Base-by-base conservation (phyloP, 2,797 vertebrate genomes). In the Chloroceryle inda region DNA sequence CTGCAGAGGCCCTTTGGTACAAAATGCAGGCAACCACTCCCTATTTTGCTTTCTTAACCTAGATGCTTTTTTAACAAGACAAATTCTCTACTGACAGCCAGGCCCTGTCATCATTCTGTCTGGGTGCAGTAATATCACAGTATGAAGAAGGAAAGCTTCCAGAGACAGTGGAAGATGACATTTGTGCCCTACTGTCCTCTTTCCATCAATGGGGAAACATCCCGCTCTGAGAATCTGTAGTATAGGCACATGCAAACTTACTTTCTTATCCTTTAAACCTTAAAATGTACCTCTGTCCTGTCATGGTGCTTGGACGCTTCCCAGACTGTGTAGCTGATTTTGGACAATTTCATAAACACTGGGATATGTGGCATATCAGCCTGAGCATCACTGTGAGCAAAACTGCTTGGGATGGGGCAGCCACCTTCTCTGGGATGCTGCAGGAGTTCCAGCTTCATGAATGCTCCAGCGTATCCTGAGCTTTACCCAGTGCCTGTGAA, bases 321-420 rank as follows among this genome's bases (percentile, higher is more conserved):
- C 40, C 61, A 37, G 49, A 10, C 20, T 53, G 31, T 35, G n/a
- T 27, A 44, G 40, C 64, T 66, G 56, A 83, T 72, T 59, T 83
- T 71, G 52, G 33, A 40, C 1, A 0, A 17, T 23, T 52, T 42
- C 24, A 0, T 16, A 8, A 35, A 16, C 27, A 11, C 18, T 24
- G n/a, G 42, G 17, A 27, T 82, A 18, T 69, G 26, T 49, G 47
- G 61, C 38, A 0, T 7, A 42, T 37, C 42, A 74, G 12, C 59
- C 40, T 56, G 47, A 38, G 29, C 63, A 88, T 47, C 72, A 45
- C 9, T 12, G 11, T 9, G 9, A 31, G 29, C n/a, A 73, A 29
- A 92, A 63, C 10, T 13, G 3, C 37, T 83, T 63, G 42, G n/a
- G 13, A 40, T 11, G 11, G 44, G 67, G 37, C 2, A 1, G 31